A percentile compares a stretch with the other conserved stretches of the same genome.
phyloP scores from a whole-genome alignment of 2,113 vertebrate species.

The Lamprotornis superbus region DNA sequence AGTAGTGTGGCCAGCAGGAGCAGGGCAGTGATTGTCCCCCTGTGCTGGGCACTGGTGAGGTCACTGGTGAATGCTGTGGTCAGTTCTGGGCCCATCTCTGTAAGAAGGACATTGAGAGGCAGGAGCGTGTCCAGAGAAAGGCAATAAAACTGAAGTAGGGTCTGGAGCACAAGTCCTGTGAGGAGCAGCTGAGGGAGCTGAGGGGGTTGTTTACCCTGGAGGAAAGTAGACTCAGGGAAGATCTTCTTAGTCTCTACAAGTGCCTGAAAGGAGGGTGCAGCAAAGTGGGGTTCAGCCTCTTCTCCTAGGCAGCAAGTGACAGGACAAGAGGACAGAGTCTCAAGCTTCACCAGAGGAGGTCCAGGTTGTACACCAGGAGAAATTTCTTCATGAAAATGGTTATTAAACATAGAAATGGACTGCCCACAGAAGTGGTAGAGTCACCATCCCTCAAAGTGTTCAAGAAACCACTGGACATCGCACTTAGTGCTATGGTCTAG shows the following conservation, averaged over 20 bases:
- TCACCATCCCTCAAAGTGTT: not conserved
- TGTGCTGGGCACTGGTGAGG: not conserved
- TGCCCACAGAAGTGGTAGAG: too few species aligned
- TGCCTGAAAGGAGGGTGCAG: too few species aligned
- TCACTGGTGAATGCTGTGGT: not conserved
- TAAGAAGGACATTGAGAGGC: not conserved
- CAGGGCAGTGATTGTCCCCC: not conserved
- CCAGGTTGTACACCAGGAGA: not conserved
- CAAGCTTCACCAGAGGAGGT: not conserved
- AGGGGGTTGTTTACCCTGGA: not conserved
- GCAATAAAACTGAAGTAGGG: accelerated
- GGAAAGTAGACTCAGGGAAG: not conserved
- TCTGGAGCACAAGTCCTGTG: not conserved
- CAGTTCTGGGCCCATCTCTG: not conserved
- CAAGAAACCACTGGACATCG: not conserved
- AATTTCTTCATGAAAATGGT: not conserved
- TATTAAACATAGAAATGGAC: not conserved
- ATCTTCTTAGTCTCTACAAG: not conserved
- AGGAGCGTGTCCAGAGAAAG: not conserved
- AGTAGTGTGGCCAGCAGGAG: not conserved
- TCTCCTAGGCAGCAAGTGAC: not conserved
- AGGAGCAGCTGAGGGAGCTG: not conserved
- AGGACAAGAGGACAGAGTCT: not conserved
- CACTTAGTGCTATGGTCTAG: not conserved
- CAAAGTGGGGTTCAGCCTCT: not conserved